phyloP scores from a whole-genome alignment of 1,140 invertebrate genomes.

The Gonatopus flavifemur region DNA sequence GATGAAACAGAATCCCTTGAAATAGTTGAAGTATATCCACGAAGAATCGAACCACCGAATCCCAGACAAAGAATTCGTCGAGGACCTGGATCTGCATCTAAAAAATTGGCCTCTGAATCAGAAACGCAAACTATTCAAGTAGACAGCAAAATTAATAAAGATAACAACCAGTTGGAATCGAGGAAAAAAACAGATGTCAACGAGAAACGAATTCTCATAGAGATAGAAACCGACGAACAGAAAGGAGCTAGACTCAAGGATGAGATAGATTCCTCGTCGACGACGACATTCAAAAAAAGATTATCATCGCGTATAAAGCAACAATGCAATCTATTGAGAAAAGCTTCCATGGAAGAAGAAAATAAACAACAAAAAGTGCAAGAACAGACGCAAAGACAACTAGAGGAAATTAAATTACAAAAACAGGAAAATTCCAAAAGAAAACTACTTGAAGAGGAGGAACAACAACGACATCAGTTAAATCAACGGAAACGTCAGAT shows the following conservation, averaged over 20 bases:
- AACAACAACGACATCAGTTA: no score
- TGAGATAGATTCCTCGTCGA: background rate
- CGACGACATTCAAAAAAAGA: background rate
- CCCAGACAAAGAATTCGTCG: constrained; percentile 16
- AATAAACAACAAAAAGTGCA: background rate
- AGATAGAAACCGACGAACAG: background rate
- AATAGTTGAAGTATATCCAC: constrained; percentile 12
- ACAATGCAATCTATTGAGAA: constrained; percentile 8
- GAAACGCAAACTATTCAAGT: no score
- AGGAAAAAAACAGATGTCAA: background rate
- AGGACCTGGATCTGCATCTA: no score
- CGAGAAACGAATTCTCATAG: background rate
- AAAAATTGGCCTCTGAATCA: no score
- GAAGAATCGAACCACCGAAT: constrained; percentile 20
- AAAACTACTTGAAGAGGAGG: constrained; percentile 5
- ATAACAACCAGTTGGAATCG: no score
- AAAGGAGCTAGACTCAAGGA: background rate
- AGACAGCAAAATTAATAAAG: no score
- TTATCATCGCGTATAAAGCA: constrained; percentile 6
- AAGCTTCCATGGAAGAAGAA: constrained; percentile 6
- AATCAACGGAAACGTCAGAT: no score
- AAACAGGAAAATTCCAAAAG: constrained; percentile 5
- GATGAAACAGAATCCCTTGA: constrained; percentile 6
- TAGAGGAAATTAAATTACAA: constrained; percentile 7
- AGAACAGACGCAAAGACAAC: constrained; percentile 5